Conservation (phyloP, 2,888 invertebrate species). For the Drosophila parthenogenetica region DNA sequence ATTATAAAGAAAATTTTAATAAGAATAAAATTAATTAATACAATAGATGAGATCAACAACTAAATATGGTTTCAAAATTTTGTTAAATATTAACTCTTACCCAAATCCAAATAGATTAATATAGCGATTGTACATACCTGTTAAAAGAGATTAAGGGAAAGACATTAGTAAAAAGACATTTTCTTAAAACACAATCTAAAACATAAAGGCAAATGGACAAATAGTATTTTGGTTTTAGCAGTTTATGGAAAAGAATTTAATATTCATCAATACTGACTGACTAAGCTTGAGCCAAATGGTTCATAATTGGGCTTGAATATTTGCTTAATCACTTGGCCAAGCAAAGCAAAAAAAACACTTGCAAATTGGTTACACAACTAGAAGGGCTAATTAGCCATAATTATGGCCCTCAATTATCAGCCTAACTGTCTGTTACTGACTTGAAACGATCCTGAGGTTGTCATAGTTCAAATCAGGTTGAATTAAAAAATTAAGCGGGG, state of each 20-base stretch:
- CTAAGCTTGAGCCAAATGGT: conserved; percentile 38
- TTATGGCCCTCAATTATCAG: conserved; percentile 18
- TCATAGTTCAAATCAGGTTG: conserved; percentile 39
- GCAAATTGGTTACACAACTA: conserved; percentile 31
- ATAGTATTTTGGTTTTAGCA: conserved; percentile 2
- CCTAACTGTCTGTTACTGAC: conserved; percentile 32
- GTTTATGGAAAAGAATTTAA: background rate
- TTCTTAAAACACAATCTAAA: conserved; percentile 24
- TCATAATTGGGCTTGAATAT: conserved; percentile 58
- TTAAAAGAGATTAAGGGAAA: conserved; percentile 37
- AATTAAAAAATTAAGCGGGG: background rate
- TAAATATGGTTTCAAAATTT: background rate
- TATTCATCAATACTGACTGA: conserved; percentile 17
- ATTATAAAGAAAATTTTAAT: background rate
- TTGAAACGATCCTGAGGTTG: conserved; percentile 27
- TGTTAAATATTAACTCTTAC: background rate
- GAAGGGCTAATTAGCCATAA: conserved; percentile 23
- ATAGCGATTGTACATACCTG: conserved; percentile 47
- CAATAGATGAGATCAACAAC: background rate
- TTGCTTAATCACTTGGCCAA: conserved; percentile 48
- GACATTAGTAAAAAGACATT: conserved; percentile 51
- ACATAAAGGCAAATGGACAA: conserved; percentile 16
- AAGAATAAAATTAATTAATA: background rate
- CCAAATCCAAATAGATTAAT: background rate
- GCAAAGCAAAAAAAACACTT: conserved; percentile 24